A percentile compares a stretch with the other conserved stretches of the same genome.
phyloP scores from a whole-genome alignment of 2,888 invertebrate genomes.

The Tetragonisca angustula region DNA sequence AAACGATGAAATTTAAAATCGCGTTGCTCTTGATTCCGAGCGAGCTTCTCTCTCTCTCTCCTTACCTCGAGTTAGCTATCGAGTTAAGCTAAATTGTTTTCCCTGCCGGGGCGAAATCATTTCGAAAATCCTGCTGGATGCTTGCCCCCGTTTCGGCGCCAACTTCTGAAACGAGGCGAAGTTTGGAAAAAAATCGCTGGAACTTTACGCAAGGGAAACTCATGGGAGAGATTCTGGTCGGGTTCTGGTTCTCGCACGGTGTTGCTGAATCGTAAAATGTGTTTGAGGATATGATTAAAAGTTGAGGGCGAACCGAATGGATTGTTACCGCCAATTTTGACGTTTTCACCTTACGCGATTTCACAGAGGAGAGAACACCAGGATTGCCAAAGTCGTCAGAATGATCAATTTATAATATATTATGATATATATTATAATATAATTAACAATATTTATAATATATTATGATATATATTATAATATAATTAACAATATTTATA shows the following conservation, averaged over 20 bases:
- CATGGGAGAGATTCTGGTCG: background rate
- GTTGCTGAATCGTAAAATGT: background rate
- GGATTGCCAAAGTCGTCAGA: too few relatives aligned
- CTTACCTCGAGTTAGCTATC: background rate
- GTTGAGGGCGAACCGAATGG: background rate
- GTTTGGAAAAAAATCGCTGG: slow-evolving; percentile 11
- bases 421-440: too few relatives aligned
- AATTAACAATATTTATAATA: too few relatives aligned
- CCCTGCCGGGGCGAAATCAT: background rate
- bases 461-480: too few relatives aligned
- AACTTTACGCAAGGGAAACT: slow-evolving; percentile 3
- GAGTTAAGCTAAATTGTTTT: background rate
- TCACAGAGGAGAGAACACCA: too few relatives aligned
- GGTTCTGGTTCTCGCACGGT: background rate
- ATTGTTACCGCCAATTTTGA: background rate
- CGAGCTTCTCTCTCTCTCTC: background rate
- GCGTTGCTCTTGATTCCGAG: too few relatives aligned
- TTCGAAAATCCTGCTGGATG: background rate
- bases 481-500: too few relatives aligned
- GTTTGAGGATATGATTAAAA: background rate
- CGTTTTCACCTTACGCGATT: too few relatives aligned
- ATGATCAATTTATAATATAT: too few relatives aligned
- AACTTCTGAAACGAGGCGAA: slow-evolving; percentile 8
- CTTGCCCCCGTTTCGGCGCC: background rate
- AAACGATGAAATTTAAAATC: too few relatives aligned